Evolutionary conservation across 2,113 vertebrate genomes (phyloP).

Genomic region (Xenopus borealis): DNA sequence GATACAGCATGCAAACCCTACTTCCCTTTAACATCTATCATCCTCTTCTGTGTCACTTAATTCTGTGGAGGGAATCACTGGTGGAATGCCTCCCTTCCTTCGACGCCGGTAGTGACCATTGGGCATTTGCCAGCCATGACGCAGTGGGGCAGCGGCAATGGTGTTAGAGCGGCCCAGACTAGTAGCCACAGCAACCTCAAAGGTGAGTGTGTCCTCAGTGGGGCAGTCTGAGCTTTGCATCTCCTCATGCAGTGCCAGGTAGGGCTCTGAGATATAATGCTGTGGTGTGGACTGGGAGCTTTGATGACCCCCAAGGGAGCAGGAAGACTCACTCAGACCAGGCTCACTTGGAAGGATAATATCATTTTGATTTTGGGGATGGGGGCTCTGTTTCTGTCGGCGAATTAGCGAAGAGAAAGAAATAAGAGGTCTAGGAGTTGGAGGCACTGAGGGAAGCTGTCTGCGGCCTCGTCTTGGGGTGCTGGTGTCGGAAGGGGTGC

Average conservation of each 20-base stretch:
- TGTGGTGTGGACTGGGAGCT: constrained; percentile 79
- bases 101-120: constrained; percentile 89
- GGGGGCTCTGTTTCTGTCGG: constrained; percentile 64
- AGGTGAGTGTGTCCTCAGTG: constrained; percentile 89
- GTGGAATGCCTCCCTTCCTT: constrained; percentile 70
- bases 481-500: constrained; percentile 81
- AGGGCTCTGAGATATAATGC: constrained; percentile 94
- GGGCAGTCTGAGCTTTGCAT: constrained; percentile 74
- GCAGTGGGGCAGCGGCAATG: constrained; percentile 84
- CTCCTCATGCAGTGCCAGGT: constrained; percentile 85
- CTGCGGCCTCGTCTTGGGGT: constrained; percentile 84
- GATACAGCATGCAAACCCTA: constrained; percentile 9
- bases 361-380: constrained; percentile 60
- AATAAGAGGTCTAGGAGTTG: constrained; percentile 87
- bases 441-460: constrained; percentile 90
- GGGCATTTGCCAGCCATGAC: constrained; percentile 93
- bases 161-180: constrained; percentile 88
- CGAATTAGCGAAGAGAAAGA: constrained; percentile 87
- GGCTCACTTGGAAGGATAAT: constrained; percentile 57
- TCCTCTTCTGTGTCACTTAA: constrained; percentile 94
- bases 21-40: constrained; percentile 82
- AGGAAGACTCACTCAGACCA: constrained; percentile 65
- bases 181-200: constrained; percentile 88
- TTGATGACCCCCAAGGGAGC: constrained; percentile 58
- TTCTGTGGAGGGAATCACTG: constrained; percentile 73